These are phyloP conservation scores for Pseudonaja textilis DNA, from an alignment of 2,113 vertebrate species.

Conservation along the genomic window DNA sequence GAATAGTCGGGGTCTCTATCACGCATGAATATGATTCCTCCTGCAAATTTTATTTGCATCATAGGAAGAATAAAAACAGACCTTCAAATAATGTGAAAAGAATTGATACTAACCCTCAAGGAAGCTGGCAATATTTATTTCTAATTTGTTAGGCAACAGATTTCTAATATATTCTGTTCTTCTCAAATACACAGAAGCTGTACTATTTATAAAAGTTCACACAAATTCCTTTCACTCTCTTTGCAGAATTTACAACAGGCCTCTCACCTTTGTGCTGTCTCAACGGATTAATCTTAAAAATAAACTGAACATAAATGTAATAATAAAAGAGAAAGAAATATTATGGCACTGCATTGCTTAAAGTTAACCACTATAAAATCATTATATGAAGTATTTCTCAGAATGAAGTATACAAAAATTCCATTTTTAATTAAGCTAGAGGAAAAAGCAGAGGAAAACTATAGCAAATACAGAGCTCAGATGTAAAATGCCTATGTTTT, in stretches of 20 bases:
- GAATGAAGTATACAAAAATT: not conserved
- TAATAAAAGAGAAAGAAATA: not conserved
- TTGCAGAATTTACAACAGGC: not conserved
- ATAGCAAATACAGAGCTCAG: not conserved
- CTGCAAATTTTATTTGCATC: not conserved
- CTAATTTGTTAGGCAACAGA: not conserved
- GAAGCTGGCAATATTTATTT: not conserved
- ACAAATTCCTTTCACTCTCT: not conserved
- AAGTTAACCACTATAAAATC: conserved; percentile 16
- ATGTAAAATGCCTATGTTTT: not conserved
- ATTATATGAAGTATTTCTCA: conserved; percentile 8
- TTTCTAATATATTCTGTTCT: not conserved
- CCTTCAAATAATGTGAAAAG: not conserved
- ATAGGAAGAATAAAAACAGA: not conserved
- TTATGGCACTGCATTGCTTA: not conserved
- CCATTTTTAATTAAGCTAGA: not conserved
- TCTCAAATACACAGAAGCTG: not conserved
- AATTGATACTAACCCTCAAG: not conserved
- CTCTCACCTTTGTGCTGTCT: conserved; percentile 36
- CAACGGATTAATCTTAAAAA: conserved; percentile 30
- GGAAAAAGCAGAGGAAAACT: not conserved
- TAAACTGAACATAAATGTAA: conserved; percentile 10
- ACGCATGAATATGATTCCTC: not conserved
- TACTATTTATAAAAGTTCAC: conserved; percentile 2
- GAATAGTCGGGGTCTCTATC: not conserved